Evolutionary conservation across 2,888 invertebrate species (phyloP).

Genomic region (Microctonus brassicae): DNA sequence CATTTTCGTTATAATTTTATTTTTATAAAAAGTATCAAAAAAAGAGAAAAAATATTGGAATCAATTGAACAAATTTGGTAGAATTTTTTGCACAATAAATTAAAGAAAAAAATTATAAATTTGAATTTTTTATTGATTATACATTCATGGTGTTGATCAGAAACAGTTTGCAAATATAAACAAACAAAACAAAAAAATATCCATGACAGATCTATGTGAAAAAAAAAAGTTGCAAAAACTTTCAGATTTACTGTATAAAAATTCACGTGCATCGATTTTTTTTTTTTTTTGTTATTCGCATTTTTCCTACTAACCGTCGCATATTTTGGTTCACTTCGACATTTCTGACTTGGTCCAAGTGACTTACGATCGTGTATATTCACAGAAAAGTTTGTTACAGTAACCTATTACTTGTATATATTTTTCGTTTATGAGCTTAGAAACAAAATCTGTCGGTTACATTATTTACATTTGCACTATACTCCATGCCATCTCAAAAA

Average conservation of each 20-base stretch:
- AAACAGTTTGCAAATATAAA: constrained; percentile 9
- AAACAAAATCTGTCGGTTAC: constrained; percentile 11
- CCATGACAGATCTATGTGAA: background rate
- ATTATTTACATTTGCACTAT: background rate
- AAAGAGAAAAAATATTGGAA: too few species aligned
- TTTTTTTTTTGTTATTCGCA: background rate
- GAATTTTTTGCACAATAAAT: too few species aligned
- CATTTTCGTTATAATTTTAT: too few species aligned
- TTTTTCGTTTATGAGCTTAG: constrained; percentile 4
- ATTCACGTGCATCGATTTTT: constrained; percentile 26
- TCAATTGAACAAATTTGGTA: too few species aligned
- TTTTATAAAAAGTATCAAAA: too few species aligned
- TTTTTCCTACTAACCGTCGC: background rate
- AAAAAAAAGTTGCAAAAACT: constrained; percentile 18
- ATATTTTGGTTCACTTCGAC: too few species aligned
- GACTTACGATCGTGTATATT: constrained; percentile 35
- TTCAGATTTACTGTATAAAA: constrained; percentile 29
- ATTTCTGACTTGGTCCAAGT: too few species aligned
- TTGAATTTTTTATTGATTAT: too few species aligned
- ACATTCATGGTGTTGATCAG: too few species aligned
- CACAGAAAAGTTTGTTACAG: constrained; percentile 20
- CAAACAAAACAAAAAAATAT: constrained; percentile 1
- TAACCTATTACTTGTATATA: constrained; percentile 16
- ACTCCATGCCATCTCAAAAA: too few species aligned
- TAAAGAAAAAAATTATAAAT: too few species aligned